phyloP scores from a whole-genome alignment of 2,888 invertebrate species.

The Meteorus colon region DNA sequence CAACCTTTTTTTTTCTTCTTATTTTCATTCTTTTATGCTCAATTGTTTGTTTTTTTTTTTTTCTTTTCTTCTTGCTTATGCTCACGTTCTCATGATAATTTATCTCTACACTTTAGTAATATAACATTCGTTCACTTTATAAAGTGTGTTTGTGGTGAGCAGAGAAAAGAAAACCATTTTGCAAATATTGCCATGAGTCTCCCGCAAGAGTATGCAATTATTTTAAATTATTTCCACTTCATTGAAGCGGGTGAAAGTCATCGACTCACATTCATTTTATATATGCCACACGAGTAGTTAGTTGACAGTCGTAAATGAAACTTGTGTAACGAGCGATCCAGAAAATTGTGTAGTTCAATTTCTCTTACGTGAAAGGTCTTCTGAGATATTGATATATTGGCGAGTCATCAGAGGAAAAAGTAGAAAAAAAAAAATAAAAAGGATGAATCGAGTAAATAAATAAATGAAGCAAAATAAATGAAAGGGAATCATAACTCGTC shows the following conservation, averaged over 20 bases:
- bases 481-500: not conserved
- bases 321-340: slow-evolving; percentile 10
- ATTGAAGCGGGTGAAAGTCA: slow-evolving; percentile 31
- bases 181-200: slow-evolving; percentile 20
- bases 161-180: slow-evolving; percentile 27
- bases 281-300: slow-evolving; percentile 4
- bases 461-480: too few species aligned
- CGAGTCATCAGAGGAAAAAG: not conserved
- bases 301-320: slow-evolving; percentile 30
- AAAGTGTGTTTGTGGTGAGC: not conserved
- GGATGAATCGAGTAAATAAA: not conserved
- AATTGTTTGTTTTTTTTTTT: slow-evolving; percentile 37
- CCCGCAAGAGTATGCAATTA: slow-evolving; percentile 12
- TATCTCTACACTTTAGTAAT: slow-evolving; percentile 20
- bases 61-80: slow-evolving; percentile 16
- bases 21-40: slow-evolving; percentile 11
- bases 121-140: slow-evolving; percentile 25
- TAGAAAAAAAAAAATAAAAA: not conserved
- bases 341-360: slow-evolving; percentile 21
- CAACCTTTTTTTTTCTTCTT: slow-evolving; percentile 42
- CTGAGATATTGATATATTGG: not conserved
- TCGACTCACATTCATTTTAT: not conserved
- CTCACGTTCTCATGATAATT: slow-evolving; percentile 20
- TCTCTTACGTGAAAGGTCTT: slow-evolving; percentile 22
- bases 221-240: slow-evolving; percentile 22